These are phyloP conservation scores for Scleropages formosus DNA, from an alignment of 2,797 vertebrate species.

Conservation along the genomic window DNA sequence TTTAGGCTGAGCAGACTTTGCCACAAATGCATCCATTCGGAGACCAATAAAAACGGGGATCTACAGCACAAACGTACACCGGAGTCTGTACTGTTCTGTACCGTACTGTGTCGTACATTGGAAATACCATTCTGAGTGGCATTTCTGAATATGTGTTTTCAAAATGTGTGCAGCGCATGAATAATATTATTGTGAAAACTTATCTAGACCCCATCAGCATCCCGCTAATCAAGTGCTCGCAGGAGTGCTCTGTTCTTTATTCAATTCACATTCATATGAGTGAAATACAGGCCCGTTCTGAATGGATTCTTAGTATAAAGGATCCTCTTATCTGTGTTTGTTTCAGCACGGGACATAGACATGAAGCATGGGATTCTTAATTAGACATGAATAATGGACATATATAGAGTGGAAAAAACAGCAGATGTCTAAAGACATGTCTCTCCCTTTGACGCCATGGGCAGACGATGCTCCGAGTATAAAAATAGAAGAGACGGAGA, in stretches of 20 bases:
- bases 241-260: background rate
- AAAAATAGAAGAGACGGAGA: background rate
- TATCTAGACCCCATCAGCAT: too few species aligned
- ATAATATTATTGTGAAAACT: too few species aligned
- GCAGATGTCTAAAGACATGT: background rate
- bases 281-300: background rate
- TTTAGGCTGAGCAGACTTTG: conserved; percentile 16
- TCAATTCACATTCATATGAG: background rate
- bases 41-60: background rate
- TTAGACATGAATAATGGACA: background rate
- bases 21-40: background rate
- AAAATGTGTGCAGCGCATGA: background rate
- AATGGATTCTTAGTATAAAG: background rate
- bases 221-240: too few species aligned
- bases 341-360: background rate
- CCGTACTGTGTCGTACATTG: background rate
- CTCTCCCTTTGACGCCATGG: background rate
- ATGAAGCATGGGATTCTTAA: background rate
- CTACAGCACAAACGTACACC: too few species aligned
- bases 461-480: background rate
- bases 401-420: background rate
- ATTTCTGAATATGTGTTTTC: too few species aligned
- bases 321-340: background rate
- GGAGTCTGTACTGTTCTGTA: background rate
- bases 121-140: background rate